These are phyloP conservation scores for Actinostola sp. DNA, from an alignment of 92 coral and sea anemone genomes.

Conservation along the genomic window DNA sequence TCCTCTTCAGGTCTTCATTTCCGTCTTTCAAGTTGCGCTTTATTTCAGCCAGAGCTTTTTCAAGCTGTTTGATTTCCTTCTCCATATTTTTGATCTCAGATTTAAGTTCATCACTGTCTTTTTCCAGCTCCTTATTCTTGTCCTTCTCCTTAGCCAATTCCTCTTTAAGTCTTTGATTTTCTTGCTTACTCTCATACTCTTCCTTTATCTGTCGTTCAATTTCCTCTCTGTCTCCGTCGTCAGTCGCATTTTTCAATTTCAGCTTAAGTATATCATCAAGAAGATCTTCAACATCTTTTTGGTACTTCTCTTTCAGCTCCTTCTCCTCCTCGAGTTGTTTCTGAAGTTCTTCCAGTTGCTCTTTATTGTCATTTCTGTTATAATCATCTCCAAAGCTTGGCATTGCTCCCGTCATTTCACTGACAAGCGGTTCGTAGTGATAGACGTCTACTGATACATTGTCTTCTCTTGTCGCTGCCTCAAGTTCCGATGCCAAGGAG, in stretches of 20 bases:
- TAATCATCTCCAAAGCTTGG: not conserved
- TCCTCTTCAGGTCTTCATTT: conserved; percentile 37
- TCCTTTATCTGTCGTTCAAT: conserved; percentile 38
- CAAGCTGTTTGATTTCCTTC: conserved; percentile 42
- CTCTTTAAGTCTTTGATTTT: conserved; percentile 57
- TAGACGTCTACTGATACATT: conserved; percentile 2
- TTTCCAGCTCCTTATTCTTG: conserved; percentile 33
- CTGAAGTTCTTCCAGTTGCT: conserved; percentile 39
- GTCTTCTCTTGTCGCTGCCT: conserved; percentile 35
- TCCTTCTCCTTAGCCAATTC: conserved; percentile 46
- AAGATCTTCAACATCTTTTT: conserved; percentile 72
- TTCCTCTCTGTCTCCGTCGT: conserved; percentile 43
- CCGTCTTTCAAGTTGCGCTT: conserved; percentile 5
- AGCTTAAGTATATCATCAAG: conserved; percentile 68
- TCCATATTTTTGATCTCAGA: conserved; percentile 47
- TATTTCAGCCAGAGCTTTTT: conserved; percentile 16
- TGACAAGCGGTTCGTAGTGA: conserved; percentile 8
- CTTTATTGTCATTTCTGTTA: conserved; percentile 7
- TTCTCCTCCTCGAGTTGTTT: conserved; percentile 57
- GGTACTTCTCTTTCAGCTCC: conserved; percentile 46
- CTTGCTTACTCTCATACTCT: conserved; percentile 45
- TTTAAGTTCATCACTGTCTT: conserved; percentile 50
- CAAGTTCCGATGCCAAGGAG: conserved; percentile 27
- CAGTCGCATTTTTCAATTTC: conserved; percentile 67
- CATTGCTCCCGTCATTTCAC: not conserved